These are phyloP conservation scores for Microtus pennsylvanicus DNA, from an alignment of 2,113 vertebrate species.

Conservation along the genomic window DNA sequence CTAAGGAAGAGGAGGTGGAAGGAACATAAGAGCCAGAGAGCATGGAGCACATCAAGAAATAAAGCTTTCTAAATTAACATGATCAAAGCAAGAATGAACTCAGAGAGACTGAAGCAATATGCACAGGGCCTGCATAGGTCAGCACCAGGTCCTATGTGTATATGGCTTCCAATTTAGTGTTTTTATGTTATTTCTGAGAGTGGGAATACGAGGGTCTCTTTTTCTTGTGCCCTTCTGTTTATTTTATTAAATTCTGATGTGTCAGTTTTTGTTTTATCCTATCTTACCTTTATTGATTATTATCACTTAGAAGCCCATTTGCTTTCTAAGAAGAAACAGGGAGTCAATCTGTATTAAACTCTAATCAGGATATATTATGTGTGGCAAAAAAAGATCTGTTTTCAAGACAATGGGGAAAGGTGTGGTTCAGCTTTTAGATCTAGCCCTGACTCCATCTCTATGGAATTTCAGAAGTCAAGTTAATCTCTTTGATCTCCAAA, in stretches of 20 bases:
- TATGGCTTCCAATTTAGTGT: background rate
- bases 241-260: background rate
- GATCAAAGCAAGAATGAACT: background rate
- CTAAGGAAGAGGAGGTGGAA: background rate
- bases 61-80: background rate
- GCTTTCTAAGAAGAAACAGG: background rate
- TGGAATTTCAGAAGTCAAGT: conserved; percentile 1
- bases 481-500: background rate
- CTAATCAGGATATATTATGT: background rate
- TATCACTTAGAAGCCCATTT: background rate
- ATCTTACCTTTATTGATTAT: background rate
- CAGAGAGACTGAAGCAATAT: background rate
- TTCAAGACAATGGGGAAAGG: background rate
- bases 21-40: background rate
- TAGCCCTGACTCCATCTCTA: background rate
- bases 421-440: background rate
- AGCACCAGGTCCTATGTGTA: background rate
- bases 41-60: background rate
- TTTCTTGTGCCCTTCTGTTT: background rate
- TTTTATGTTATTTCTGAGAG: background rate
- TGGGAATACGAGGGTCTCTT: background rate
- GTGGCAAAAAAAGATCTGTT: background rate
- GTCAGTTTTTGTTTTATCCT: no score
- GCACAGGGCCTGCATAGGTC: background rate
- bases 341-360: background rate